phyloP scores from a whole-genome alignment of 2,113 vertebrate genomes.

The Psammodynastes pulverulentus region DNA sequence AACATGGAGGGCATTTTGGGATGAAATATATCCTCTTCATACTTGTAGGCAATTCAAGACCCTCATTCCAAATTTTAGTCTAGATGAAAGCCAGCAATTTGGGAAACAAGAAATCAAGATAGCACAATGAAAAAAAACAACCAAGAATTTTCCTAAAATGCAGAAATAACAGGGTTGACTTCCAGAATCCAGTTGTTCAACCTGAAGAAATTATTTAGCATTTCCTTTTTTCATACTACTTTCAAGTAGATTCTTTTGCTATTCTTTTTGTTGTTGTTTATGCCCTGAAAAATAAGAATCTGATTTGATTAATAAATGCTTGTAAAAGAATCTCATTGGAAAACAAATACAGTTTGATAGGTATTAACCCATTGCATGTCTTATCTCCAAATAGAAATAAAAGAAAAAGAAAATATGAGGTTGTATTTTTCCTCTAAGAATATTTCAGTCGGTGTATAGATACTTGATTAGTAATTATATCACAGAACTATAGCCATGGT shows the following conservation, averaged over 20 bases:
- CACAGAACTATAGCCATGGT: not conserved
- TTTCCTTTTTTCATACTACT: not conserved
- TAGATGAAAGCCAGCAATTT: not conserved
- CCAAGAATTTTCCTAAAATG: not conserved
- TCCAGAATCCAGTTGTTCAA: not conserved
- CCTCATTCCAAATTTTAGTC: not conserved
- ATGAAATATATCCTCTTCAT: not conserved
- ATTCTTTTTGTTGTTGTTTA: slow-evolving; percentile 67
- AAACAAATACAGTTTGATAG: not conserved
- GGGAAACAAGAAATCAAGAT: not conserved
- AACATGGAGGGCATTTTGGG: not conserved
- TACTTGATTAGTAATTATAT: not conserved
- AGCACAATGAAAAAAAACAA: not conserved
- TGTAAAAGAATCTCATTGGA: not conserved
- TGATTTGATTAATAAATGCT: not conserved
- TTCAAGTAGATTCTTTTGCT: slow-evolving; percentile 45
- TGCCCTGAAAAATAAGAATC: slow-evolving; percentile 6
- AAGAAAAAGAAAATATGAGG: not conserved
- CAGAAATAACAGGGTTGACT: not conserved
- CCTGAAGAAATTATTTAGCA: not conserved
- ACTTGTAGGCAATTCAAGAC: not conserved
- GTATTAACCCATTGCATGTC: not conserved
- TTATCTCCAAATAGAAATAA: not conserved
- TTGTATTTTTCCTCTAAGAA: not conserved
- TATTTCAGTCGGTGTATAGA: not conserved